Base-by-base conservation (phyloP, 2,113 vertebrate species). In the Motacilla alba region DNA sequence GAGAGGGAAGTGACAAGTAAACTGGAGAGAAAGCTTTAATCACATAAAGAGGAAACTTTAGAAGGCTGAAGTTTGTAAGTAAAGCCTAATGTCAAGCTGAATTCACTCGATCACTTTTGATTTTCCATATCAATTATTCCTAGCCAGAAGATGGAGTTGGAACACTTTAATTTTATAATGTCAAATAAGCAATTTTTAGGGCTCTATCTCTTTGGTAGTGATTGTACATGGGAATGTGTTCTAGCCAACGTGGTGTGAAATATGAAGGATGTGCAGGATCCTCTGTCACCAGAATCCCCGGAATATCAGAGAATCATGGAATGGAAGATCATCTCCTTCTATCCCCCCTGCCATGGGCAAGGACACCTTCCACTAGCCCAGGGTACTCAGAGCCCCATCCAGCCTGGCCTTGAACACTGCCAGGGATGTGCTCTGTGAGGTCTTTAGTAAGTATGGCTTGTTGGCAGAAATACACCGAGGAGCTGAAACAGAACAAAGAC, bases 71-170 rank as follows among this genome's bases (percentile, higher is more conserved):
- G 5, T 73, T 78, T 68, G 6, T 43, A 59, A 92, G 21, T 67
- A 52, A 89, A 52, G 15, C 50, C 39, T 91, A 26, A 62, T 77
- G 41, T 44, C n/a, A 77, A 39, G 15, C 26, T 66, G 49, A 88
- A 77, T 63, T 95, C 1, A 1, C 31, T 62, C 19, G 1, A 9
- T 81, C 17, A 7, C 58, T 33, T 74, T 83, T 73, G 72, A 16
- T 84, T 28, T 90, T 75, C 17, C 15, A 20, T 64, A 63, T 41
- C 23, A 68, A 12, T 91, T 83, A 68, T 52, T 91, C 44, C 22
- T 87, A 91, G 53, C 69, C 62, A 87, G 94, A 89, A 95, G 91
- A 66, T 92, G 83, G 81, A 87, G 62, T 91, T 83, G 87, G 44
- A 94, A 92, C 12, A 5, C 73, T 92, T 74, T 13, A 10, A 46